Base-by-base conservation (phyloP, 2,888 invertebrate species). In the Copidosoma aretas region DNA sequence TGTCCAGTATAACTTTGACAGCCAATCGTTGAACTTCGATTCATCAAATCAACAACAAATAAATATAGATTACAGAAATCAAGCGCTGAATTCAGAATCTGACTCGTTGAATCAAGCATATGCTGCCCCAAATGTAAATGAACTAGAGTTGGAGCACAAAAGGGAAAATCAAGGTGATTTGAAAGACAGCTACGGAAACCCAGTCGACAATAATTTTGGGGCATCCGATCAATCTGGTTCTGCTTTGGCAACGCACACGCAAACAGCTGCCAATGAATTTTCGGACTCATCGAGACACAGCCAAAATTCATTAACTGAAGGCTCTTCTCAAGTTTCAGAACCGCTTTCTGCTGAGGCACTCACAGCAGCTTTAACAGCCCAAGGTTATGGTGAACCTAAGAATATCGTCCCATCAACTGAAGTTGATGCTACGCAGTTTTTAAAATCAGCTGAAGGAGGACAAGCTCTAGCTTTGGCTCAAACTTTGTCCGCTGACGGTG, bases 121-220 rank as follows among this genome's bases (percentile, higher is more conserved):
- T 46, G 67, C 75, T 12, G 66, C 77, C 2, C 74, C 77, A 12
- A 73, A 78, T 2, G 70, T 83, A 0, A 78, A 77, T 66, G 77
- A 81, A 59, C 64, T 83, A 10, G 79, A 78, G 17, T 74, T 82
- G 14, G 76, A 81, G 57, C 66, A 68, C 14, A 74, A 75, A 41
- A 77, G 78, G 21, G 78, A 80, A 43, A 12, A 67, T 14, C 78
- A 75, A 65, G 76, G 75, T 15, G 69, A 64, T 1, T 71, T 80
- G 14, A 83, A 79, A 62, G 82, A 83, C 60, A 83, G 82, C 64
- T 83, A 83, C 43, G 83, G 83, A 0, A 79, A 81, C 68, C 77
- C 79, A 0, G 64, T 82, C 5, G 77, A 77, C 17, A 64, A 73
- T 43, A 69, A 57, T 19, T 71, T 67, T 24, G 71, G 72, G 61